These are phyloP conservation scores for Orthosia gracilis DNA, from an alignment of 2,888 invertebrate species.

Conservation along the genomic window DNA sequence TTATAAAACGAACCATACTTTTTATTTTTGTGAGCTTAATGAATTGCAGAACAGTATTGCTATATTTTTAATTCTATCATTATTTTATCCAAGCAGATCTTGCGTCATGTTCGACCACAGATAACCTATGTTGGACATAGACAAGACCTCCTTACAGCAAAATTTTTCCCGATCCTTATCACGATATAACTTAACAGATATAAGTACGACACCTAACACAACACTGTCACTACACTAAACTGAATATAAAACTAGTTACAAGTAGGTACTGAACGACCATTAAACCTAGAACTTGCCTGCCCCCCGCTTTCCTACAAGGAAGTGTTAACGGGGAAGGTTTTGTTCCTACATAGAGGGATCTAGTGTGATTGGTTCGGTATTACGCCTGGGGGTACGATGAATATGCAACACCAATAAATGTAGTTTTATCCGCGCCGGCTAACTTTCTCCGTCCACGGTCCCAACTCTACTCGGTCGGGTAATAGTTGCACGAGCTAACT, in stretches of 20 bases:
- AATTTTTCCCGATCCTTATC: slow-evolving; percentile 48
- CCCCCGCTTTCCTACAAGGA: slow-evolving; percentile 45
- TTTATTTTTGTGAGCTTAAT: too few relatives aligned
- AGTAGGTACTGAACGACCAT: slow-evolving; percentile 72
- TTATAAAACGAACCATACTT: too few relatives aligned
- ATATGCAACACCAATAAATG: slow-evolving; percentile 90
- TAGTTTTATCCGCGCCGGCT: slow-evolving; percentile 84
- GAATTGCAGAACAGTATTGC: too few relatives aligned
- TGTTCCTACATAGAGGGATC: slow-evolving; percentile 62
- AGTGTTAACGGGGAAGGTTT: slow-evolving; percentile 16
- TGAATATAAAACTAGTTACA: slow-evolving; percentile 85
- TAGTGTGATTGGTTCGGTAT: slow-evolving; percentile 69
- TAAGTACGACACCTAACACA: slow-evolving; percentile 70
- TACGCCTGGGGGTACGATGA: slow-evolving; percentile 85
- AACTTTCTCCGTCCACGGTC: slow-evolving; percentile 83
- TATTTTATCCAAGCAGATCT: background rate
- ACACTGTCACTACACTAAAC: slow-evolving; percentile 80
- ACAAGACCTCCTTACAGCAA: slow-evolving; percentile 25
- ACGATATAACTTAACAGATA: slow-evolving; percentile 52
- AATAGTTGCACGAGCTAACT: slow-evolving; percentile 71
- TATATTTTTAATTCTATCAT: too few relatives aligned
- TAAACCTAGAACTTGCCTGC: slow-evolving; percentile 61
- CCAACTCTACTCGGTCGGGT: slow-evolving; percentile 69
- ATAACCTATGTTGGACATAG: slow-evolving; percentile 15
- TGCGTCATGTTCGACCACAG: slow-evolving; percentile 4